These are phyloP conservation scores for Rhadina sibilatrix DNA, from an alignment of 2,113 vertebrate species.

Conservation along the genomic window DNA sequence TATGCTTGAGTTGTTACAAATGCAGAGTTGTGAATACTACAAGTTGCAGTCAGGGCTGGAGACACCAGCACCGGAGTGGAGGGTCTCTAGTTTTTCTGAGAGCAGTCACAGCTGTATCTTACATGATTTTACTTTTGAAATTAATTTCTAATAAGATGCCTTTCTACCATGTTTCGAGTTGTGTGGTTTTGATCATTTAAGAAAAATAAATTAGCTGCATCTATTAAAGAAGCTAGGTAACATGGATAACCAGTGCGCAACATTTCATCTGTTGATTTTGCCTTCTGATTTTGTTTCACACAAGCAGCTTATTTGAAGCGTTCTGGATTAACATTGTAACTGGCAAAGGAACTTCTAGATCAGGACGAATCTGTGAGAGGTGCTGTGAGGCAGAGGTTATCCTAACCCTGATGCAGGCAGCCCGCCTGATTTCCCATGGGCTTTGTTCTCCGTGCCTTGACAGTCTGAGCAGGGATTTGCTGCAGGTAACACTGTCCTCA, in stretches of 20 bases:
- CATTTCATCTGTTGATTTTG: not conserved
- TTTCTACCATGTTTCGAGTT: not conserved
- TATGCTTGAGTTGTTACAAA: not conserved
- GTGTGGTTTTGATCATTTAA: not conserved
- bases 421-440: not conserved
- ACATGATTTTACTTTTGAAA: not conserved
- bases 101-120: not conserved
- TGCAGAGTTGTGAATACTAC: not conserved
- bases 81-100: not conserved
- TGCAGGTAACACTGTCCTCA: not conserved
- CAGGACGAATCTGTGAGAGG: not conserved
- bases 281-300: not conserved
- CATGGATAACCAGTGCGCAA: not conserved
- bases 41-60: not conserved
- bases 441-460: not conserved
- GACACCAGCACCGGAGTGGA: not conserved
- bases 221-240: not conserved
- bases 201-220: not conserved
- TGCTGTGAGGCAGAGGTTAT: not conserved
- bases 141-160: not conserved
- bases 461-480: not conserved
- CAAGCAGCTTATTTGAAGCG: not conserved
- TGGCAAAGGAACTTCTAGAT: not conserved
- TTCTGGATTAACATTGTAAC: not conserved
- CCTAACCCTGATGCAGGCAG: not conserved